Evolutionary conservation across 2,888 invertebrate genomes (phyloP), one percentile per base, ranked within the genome.

Genomic region (Ectemnius continuus): DNA sequence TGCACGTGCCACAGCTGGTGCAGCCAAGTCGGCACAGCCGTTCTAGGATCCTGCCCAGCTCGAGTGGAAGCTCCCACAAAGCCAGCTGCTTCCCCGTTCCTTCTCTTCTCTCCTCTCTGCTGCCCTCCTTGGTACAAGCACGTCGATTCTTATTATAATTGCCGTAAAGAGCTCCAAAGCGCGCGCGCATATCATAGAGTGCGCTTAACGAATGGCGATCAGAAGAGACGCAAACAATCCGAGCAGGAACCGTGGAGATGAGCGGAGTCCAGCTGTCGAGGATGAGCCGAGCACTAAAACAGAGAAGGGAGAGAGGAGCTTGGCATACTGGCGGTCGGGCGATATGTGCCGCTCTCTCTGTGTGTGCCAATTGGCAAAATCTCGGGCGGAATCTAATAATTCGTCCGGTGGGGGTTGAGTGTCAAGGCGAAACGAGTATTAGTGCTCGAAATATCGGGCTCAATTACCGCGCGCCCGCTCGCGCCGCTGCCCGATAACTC

Each of bases 141-240:
- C 87, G 85, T 87, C 83, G 85, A 88, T 88, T 83, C 87, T 87
- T 87, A 87, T 6, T 36, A 36, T 36, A 36, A 36, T 36, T 36
- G 36, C 36, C 36, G 36, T 86, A 86, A 86, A 88, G 85, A 87
- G 88, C 84, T 86, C 86, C 85, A 86, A 88, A 88, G 87, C 87
- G 87, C 86, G 36, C 36, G 86, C 85, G 76, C 77, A 75, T 73
- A 71, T 65, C 70, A 82, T 86, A 86, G 82, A 84, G 78, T 85
- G 77, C 72, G 73, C 66, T 79, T 84, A 83, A 79, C 81, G 79
- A 79, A 85, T 81, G 82, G 79, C 80, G 80, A 87, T 80, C 84
- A 82, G 83, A 69, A 86, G 83, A 75, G 84, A 79, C 77, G 80
- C 79, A 73, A 87, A 76, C 78, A 85, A 81, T 81, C 77, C 84